phyloP scores from a whole-genome alignment of 35 echinoderm and acorn worm species.

The Holothuria glaberrima region DNA sequence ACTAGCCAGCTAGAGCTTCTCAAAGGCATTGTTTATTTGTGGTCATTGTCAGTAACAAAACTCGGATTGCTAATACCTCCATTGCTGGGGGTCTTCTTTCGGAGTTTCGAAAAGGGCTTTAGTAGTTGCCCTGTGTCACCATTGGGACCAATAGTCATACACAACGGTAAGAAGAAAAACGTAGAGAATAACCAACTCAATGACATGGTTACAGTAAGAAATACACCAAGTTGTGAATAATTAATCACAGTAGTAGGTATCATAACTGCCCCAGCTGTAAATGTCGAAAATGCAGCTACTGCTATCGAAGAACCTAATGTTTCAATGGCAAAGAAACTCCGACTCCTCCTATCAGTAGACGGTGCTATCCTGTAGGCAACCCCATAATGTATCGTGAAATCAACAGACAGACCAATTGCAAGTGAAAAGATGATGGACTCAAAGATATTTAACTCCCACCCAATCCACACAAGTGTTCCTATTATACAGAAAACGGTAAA shows the following conservation, averaged over 20 bases:
- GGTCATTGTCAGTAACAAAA: too few species aligned
- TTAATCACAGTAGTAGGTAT: slow-evolving; percentile 65
- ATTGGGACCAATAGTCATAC: slow-evolving; percentile 72
- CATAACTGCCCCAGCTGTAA: slow-evolving; percentile 80
- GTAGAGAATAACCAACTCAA: slow-evolving; percentile 76
- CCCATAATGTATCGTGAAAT: slow-evolving; percentile 93
- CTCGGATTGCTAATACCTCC: too few species aligned
- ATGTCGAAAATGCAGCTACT: slow-evolving; percentile 81
- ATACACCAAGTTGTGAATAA: slow-evolving; percentile 81
- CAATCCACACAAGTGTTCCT: slow-evolving; percentile 73
- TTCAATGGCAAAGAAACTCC: slow-evolving; percentile 60
- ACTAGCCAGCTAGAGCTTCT: too few species aligned
- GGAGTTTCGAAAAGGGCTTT: too few species aligned
- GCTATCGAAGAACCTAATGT: slow-evolving; percentile 70
- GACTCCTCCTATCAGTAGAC: slow-evolving; percentile 12
- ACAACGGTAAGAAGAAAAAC: slow-evolving; percentile 86
- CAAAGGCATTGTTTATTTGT: too few species aligned
- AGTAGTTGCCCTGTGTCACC: slow-evolving; percentile 7
- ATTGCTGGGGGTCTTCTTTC: too few species aligned
- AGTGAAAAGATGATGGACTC: slow-evolving; percentile 83
- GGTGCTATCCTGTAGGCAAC: slow-evolving; percentile 84
- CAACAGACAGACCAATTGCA: slow-evolving; percentile 86
- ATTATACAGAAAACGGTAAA: slow-evolving; percentile 69
- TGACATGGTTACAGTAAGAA: slow-evolving; percentile 80
- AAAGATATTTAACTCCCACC: slow-evolving; percentile 89